Evolutionary conservation across 2,113 vertebrate genomes (phyloP).

Genomic region (Setophaga petechia): DNA sequence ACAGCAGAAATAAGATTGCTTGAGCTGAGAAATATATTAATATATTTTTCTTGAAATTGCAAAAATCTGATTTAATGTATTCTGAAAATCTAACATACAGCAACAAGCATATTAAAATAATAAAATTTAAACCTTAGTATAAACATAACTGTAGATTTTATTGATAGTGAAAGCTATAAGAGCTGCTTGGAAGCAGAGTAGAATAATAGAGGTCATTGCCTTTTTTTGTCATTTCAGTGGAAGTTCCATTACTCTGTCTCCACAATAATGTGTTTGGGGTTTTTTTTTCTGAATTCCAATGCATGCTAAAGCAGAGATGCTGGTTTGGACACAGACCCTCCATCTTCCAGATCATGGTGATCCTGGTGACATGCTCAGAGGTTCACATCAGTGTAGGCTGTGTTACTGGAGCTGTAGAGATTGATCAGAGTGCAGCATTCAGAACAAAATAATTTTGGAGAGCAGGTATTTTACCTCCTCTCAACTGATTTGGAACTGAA

Average conservation of each 20-base stretch:
- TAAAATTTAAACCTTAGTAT: background rate
- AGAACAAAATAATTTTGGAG: background rate
- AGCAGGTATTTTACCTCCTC: background rate
- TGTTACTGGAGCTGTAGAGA: background rate
- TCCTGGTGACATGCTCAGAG: background rate
- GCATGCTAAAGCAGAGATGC: background rate
- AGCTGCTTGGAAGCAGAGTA: background rate
- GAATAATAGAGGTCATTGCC: background rate
- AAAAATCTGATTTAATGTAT: background rate
- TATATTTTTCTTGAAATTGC: background rate
- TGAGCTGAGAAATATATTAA: background rate
- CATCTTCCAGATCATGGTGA: rapidly evolving
- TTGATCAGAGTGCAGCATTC: background rate
- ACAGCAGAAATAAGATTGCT: background rate
- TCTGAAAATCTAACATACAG: background rate
- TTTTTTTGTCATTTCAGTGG: background rate
- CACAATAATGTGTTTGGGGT: background rate
- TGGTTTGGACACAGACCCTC: background rate
- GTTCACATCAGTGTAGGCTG: background rate
- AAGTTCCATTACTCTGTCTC: background rate
- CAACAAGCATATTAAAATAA: background rate
- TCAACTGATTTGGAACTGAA: background rate
- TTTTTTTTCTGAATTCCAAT: background rate
- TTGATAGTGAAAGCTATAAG: background rate
- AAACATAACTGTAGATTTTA: background rate